Conservation (phyloP, 2,888 invertebrate genomes). For the Petrolisthes cinctipes region DNA sequence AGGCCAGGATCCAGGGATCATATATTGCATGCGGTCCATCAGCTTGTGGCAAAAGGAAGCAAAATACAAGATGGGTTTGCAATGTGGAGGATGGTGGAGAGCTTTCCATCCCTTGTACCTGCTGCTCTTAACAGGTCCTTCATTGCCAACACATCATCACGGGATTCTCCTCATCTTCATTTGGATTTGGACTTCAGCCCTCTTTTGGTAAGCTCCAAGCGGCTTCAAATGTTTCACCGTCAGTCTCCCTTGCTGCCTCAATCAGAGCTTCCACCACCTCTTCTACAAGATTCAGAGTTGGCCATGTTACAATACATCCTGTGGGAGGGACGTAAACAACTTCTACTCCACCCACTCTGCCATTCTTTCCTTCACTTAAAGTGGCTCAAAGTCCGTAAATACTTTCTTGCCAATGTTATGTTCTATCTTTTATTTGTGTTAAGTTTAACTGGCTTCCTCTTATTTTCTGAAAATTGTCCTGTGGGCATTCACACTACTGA, state of each 20-base stretch:
- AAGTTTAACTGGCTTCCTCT: slow-evolving; percentile 52
- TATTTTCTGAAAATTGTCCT: slow-evolving; percentile 43
- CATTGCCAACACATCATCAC: slow-evolving; percentile 53
- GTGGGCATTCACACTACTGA: not conserved
- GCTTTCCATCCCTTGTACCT: slow-evolving; percentile 59
- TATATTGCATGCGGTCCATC: slow-evolving; percentile 54
- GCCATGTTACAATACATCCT: slow-evolving; percentile 60
- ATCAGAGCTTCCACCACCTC: slow-evolving; percentile 41
- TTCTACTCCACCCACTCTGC: slow-evolving; percentile 85
- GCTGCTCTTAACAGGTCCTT: slow-evolving; percentile 60
- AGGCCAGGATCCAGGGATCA: slow-evolving; percentile 52
- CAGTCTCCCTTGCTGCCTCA: slow-evolving; percentile 43
- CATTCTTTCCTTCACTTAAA: slow-evolving; percentile 88
- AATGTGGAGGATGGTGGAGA: slow-evolving; percentile 64
- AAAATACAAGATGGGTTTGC: slow-evolving; percentile 57
- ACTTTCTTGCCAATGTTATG: slow-evolving; percentile 82
- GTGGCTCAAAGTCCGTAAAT: slow-evolving; percentile 85
- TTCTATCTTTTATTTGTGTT: slow-evolving; percentile 74
- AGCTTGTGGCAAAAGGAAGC: slow-evolving; percentile 59
- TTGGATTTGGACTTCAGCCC: slow-evolving; percentile 57
- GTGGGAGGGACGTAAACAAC: slow-evolving; percentile 78
- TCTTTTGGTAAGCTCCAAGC: slow-evolving; percentile 30
- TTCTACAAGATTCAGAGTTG: slow-evolving; percentile 49
- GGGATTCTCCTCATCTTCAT: slow-evolving; percentile 57
- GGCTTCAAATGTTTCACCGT: slow-evolving; percentile 31